Percentiles rank a stretch among this genome's conserved stretches.
These are phyloP conservation scores for Crotalus helleri DNA, from an alignment of 2,113 vertebrate genomes.

Conservation along the genomic window DNA sequence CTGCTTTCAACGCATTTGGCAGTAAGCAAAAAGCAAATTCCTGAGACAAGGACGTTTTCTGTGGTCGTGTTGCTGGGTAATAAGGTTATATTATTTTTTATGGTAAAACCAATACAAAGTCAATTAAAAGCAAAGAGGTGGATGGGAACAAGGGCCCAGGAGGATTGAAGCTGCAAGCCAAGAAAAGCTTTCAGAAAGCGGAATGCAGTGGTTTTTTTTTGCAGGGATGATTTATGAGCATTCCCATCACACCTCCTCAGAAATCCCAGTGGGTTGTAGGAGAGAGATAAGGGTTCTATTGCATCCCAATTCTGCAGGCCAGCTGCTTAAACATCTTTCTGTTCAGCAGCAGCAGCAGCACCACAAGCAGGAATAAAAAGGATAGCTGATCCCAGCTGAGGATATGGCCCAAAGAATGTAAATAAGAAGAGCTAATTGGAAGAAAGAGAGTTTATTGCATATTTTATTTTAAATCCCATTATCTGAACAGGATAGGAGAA, in stretches of 20 bases:
- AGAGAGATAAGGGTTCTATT: not conserved
- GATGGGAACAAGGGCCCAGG: not conserved
- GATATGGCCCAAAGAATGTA: not conserved
- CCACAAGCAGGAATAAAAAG: not conserved
- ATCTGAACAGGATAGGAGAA: too few species aligned
- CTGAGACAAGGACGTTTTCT: not conserved
- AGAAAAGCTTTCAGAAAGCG: not conserved
- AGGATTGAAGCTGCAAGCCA: not conserved
- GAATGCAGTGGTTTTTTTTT: not conserved
- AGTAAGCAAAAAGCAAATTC: conserved; percentile 1
- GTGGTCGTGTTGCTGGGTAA: not conserved
- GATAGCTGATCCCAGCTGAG: not conserved
- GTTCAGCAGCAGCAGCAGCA: not conserved
- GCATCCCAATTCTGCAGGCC: not conserved
- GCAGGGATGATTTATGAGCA: not conserved
- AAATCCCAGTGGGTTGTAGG: not conserved
- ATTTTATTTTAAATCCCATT: not conserved
- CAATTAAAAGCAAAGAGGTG: conserved; percentile 15
- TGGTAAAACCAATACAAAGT: conserved; percentile 32
- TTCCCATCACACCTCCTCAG: not conserved
- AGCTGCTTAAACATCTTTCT: not conserved
- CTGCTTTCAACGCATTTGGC: not conserved
- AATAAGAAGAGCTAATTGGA: not conserved
- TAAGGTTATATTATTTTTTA: conserved; percentile 13
- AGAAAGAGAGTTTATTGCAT: not conserved